These are phyloP conservation scores for Marisa cornuarietis DNA, from an alignment of 1,140 invertebrate genomes.

Conservation along the genomic window DNA sequence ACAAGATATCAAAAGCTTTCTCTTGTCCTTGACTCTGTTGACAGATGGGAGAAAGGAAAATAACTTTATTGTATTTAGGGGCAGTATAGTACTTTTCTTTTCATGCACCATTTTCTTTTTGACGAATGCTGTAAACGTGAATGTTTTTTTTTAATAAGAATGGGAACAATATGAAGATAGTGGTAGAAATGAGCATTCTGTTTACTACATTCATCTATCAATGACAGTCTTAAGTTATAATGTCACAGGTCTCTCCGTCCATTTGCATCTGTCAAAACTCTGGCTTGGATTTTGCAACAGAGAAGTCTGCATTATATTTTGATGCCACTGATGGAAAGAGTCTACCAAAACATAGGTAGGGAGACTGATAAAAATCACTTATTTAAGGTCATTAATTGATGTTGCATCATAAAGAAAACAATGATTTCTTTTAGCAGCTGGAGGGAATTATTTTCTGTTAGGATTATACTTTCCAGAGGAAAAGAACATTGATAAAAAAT, in stretches of 20 bases:
- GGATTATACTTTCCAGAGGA: no score
- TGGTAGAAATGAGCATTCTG: no score
- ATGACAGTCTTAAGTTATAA: neutral
- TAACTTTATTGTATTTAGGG: neutral
- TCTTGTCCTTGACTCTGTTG: neutral
- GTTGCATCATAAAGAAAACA: no score
- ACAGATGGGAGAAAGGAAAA: neutral
- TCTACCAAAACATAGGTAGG: neutral
- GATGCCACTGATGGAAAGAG: conserved; percentile 7
- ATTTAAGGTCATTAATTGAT: no score
- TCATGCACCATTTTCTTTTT: neutral
- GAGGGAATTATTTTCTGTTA: no score
- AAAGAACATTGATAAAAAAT: no score
- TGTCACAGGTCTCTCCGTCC: conserved; percentile 4
- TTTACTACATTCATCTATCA: no score
- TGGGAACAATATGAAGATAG: no score
- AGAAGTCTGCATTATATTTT: neutral
- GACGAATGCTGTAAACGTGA: no score
- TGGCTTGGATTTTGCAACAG: conserved; percentile 1
- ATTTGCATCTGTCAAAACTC: neutral
- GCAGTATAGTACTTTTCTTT: neutral
- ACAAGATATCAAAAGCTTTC: neutral
- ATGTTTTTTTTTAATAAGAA: no score
- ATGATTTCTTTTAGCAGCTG: no score
- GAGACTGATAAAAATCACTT: neutral